Base-by-base conservation (phyloP, 1,140 invertebrate genomes). In the Pachypeltis micranthus region DNA sequence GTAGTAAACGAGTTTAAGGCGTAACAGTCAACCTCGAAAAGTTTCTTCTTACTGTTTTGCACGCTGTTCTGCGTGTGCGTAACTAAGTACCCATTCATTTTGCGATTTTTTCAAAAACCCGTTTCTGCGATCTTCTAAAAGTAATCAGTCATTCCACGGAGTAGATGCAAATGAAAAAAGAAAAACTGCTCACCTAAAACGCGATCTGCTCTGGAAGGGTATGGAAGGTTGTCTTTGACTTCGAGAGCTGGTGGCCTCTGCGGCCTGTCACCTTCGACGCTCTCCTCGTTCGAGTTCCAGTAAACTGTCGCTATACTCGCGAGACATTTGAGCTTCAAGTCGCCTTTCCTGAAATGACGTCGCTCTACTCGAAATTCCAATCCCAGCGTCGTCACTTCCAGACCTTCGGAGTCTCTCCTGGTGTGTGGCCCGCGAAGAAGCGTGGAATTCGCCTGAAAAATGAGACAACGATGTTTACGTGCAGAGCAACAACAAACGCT, bases 261-360 rank as follows among this genome's bases (percentile, higher is more conserved):
- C 26, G 82, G 81, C 51, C 79, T 75, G 16, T 85, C 83, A 47
- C 86, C 85, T 67, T 87, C 84, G 2, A 90, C 85, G 70, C 86
- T 89, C 69, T 89, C 87, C 71, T 91, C 89, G 68, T 90, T 89
- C 71, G 84, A 90, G 63, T 85, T 80, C 80, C 83, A 86, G 74
- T 91, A 91, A 1, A 91, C 80, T 1, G 86, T 86, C 1, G 85
- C 87, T 71, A 92, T 90, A 27, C 86, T 90, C 4, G 90, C 90
- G 69, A 90, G 79, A 76, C 90, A 93, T 79, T 92, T 91, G 51
- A 92, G 78, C 72, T 90, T 90, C 75, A 92, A 82, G 70, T 91
- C 87, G 67, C 88, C 87, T 61, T 82, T 81, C 65, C 82, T 83
- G 72, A 92, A 91, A 73, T 93, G 89, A 67, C 83, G 84, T 7